Evolutionary conservation across 2,797 vertebrate species (phyloP), one percentile per base, ranked within the genome.

Genomic region (Hylomyscus alleni): DNA sequence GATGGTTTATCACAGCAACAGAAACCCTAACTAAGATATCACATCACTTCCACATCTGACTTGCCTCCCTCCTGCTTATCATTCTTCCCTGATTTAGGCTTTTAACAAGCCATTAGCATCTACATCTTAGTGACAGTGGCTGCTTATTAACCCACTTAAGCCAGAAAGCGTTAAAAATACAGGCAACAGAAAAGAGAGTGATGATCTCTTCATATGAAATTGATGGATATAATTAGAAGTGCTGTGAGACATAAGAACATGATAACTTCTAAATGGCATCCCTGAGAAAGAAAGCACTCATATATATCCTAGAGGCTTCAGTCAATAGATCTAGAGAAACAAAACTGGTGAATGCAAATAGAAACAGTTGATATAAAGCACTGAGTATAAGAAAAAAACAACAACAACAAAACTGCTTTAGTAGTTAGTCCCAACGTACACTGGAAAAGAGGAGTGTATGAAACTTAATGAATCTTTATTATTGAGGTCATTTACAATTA

Each of bases 321-420:
- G 1, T 34, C 1, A 13, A 65, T 3, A 77, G 6, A 87, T 12
- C 31, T 20, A 31, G 56, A 65, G 40, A 94, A 83, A 89, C 13
- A 67, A 50, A 50, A 50, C 62, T 12, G 17, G 60, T 47, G 44
- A 67, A 13, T 34, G 31, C 6, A 52, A 86, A 2, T 17, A 67
- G 50, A 88, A 8, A 95, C 40, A 47, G 77, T 40, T 85, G 13
- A 97, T n/a, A 95, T 77, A 47, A 77, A n/a, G n/a, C n/a, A 13
- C 31, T 77, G 58, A 69, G 20, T 75, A 14, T 77, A 50, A 82
- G n/a, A 26, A 83, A 96, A 40, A 6, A 40, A 77, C 3, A 50
- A 34, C 65, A 67, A 15, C 65, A 65, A 65, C 62, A 65, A 62
- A 29, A 26, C 26, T 76, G 40, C 15, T 34, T 96, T 72, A 92